Percentiles rank a stretch among this genome's conserved stretches.
These are phyloP conservation scores for Drosophila nigrodunni DNA, from an alignment of 1,140 invertebrate species.

Conservation along the genomic window DNA sequence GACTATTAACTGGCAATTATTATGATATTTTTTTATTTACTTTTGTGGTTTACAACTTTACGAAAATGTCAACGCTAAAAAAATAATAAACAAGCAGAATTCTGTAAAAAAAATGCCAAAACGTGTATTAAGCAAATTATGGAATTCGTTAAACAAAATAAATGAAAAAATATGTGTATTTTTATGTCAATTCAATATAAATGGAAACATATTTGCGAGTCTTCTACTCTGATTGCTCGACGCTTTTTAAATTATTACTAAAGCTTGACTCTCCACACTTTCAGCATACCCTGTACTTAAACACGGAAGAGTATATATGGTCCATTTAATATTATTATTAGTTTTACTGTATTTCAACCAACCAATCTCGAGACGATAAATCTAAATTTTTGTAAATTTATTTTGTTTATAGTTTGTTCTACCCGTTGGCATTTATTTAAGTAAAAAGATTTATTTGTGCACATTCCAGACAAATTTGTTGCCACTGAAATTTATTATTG, in stretches of 20 bases:
- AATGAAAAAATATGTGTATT: background rate
- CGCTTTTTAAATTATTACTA: no score
- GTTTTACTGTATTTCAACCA: background rate
- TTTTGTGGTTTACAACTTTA: background rate
- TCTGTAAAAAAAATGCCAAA: background rate
- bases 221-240: no score
- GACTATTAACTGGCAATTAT: background rate
- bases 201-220: no score
- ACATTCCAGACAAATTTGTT: constrained; percentile 60
- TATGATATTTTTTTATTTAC: background rate
- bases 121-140: background rate
- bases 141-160: background rate
- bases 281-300: background rate
- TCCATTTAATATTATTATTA: background rate
- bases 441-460: constrained; percentile 57
- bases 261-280: no score
- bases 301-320: no score
- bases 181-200: background rate
- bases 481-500: constrained; percentile 57
- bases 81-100: background rate
- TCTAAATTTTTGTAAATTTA: no score
- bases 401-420: background rate
- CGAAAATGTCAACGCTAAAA: background rate
- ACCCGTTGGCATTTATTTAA: background rate
- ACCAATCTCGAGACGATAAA: no score